Evolutionary conservation across 64 coral and sea anemone genomes (phyloP), one percentile per base, ranked within the genome.

Genomic region (Pocillopora damicornis): DNA sequence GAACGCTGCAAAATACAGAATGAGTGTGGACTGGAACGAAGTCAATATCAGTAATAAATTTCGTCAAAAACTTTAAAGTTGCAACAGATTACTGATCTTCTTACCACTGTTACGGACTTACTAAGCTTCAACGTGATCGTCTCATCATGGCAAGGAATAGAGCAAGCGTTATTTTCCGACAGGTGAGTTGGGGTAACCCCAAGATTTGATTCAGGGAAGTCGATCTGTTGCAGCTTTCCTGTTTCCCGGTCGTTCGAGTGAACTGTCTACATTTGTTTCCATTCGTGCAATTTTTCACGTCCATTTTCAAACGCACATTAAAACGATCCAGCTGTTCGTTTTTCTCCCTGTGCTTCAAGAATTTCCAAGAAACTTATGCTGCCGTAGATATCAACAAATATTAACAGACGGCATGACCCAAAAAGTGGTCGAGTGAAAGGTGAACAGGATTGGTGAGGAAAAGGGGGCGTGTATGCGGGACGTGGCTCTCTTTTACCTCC

Each of bases 111-210:
- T 26, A 11, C 67, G 67, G 67, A 25, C 67, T 1, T 51, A 51
- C 11, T 9, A 71, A 71, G 22, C 67, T 71, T 71, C 25, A 4
- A 71, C 16, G 67, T 71, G 67, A 71, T 71, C 61, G 26, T 11
- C 14, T 67, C 20, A 1, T 58, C 22, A 85, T 85, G 81, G 81
- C 81, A 72, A n/a, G 81, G 3, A 42, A 22, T 14, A 45, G 65
- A 25, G 74, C 94, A 45, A 92, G 94, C 79, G 42, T 92, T 8
- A 92, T 95, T 9, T 95, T 95, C 61, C 74, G 94, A 16, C 94
- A 95, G 94, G 94, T 95, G 75, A 65, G 1, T 20, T 65, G 13
- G 12, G 7, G 15, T 37, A 71, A 9, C 65, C 18, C 83, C 15
- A 36, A 58, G 20, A 36, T 38, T 30, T 64, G 30, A 18, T 35